These are phyloP conservation scores for Cochlearius cochlearius DNA, from an alignment of 2,113 vertebrate species.

Conservation along the genomic window DNA sequence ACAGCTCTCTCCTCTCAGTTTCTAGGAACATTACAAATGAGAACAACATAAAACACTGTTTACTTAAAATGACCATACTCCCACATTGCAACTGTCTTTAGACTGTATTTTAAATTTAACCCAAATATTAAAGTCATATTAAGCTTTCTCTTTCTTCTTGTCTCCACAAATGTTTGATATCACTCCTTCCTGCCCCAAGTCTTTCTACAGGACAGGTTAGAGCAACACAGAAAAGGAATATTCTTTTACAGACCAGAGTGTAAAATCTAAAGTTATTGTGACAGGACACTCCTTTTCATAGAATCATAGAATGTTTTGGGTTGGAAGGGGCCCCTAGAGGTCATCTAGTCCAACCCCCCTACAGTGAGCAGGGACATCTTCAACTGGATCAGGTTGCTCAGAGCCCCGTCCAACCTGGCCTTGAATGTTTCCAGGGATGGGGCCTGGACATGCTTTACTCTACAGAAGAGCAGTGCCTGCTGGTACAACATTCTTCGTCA, in stretches of 20 bases:
- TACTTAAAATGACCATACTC: slow-evolving; percentile 8
- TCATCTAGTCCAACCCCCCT: too few relatives aligned
- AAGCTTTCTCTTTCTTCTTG: not conserved
- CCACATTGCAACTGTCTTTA: slow-evolving; percentile 10
- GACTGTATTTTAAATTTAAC: not conserved
- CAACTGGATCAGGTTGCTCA: too few relatives aligned
- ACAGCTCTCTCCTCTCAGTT: not conserved
- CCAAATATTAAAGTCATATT: not conserved
- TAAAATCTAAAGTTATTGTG: not conserved
- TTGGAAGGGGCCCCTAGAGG: too few relatives aligned
- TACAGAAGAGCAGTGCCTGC: not conserved
- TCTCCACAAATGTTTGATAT: not conserved
- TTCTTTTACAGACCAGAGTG: not conserved
- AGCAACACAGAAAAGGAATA: not conserved
- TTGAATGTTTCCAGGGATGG: too few relatives aligned
- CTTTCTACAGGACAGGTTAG: not conserved
- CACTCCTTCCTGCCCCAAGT: not conserved
- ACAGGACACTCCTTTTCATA: not conserved
- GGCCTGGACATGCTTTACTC: not conserved
- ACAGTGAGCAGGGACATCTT: too few relatives aligned
- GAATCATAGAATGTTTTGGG: too few relatives aligned
- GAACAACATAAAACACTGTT: not conserved
- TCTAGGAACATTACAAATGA: not conserved
- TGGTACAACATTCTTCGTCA: not conserved
- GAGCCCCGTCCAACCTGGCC: too few relatives aligned